Conservation (phyloP, 1,140 invertebrate genomes). For the Bombus ignitus region DNA sequence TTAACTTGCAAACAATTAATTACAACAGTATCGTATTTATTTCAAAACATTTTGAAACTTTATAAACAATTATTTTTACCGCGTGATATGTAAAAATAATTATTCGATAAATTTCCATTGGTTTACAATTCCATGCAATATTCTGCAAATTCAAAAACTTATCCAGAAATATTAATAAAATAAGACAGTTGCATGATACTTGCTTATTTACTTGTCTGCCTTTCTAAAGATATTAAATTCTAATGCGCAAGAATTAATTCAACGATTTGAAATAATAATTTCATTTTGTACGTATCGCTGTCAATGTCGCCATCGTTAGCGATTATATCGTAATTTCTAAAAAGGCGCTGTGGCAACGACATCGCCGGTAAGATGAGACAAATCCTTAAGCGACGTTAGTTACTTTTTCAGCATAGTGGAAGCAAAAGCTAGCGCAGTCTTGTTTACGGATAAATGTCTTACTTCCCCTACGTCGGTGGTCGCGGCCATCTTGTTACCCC, state of each 20-base stretch:
- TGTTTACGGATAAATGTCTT: constrained; percentile 74
- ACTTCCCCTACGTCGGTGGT: constrained; percentile 72
- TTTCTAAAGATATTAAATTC: not conserved
- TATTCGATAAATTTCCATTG: too few species aligned
- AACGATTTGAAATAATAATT: not conserved
- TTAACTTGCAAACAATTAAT: constrained; percentile 64
- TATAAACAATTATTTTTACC: too few species aligned
- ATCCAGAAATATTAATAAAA: not conserved
- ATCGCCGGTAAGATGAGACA: not conserved
- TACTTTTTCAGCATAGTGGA: constrained; percentile 38
- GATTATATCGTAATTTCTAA: not conserved
- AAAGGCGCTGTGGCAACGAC: too few species aligned
- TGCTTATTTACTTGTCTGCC: not conserved
- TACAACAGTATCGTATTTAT: constrained; percentile 5
- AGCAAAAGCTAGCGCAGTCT: constrained; percentile 42
- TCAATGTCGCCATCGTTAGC: not conserved
- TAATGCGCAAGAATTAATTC: not conserved
- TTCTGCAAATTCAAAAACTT: not conserved
- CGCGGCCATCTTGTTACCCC: constrained; percentile 78
- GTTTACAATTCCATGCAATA: not conserved
- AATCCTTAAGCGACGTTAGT: constrained; percentile 4
- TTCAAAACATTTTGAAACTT: not conserved
- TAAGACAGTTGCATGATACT: not conserved
- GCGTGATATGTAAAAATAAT: not conserved
- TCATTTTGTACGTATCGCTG: not conserved